phyloP scores from a whole-genome alignment of 2,888 invertebrate genomes.

The Phymatocera aterrima region DNA sequence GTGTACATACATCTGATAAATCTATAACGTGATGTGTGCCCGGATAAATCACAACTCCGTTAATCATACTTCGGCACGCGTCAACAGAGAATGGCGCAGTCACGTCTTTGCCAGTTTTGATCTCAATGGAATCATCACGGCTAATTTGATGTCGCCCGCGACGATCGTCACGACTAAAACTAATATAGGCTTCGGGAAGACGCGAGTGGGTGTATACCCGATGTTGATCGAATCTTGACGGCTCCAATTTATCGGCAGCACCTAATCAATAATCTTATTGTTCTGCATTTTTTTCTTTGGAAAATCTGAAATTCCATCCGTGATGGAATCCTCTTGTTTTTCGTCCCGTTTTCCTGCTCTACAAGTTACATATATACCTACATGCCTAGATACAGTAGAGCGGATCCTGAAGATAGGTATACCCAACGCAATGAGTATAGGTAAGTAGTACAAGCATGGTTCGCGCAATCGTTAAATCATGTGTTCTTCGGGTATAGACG shows the following conservation, averaged over 20 bases:
- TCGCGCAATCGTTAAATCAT: neutral
- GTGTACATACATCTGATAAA: neutral
- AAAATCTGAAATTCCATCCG: too few species aligned
- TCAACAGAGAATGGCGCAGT: neutral
- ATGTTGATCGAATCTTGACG: neutral
- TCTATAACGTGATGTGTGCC: neutral
- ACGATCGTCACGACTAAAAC: neutral
- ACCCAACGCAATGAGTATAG: too few species aligned
- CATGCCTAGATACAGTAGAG: too few species aligned
- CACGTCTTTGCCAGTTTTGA: neutral
- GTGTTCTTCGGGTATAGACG: neutral
- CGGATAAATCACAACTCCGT: neutral
- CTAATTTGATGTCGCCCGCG: conserved; percentile 6
- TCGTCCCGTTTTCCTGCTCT: too few species aligned
- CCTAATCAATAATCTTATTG: neutral
- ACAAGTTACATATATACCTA: too few species aligned
- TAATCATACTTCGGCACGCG: conserved; percentile 4
- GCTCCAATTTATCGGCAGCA: neutral
- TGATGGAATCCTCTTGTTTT: too few species aligned
- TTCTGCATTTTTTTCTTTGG: neutral
- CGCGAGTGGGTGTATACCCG: neutral
- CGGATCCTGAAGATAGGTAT: too few species aligned
- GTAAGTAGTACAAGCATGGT: too few species aligned
- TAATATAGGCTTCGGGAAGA: conserved; percentile 6
- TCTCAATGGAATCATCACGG: conserved; percentile 23